These are phyloP conservation scores for Paramuricea clavata DNA, from an alignment of 92 coral and sea anemone genomes.

Conservation along the genomic window DNA sequence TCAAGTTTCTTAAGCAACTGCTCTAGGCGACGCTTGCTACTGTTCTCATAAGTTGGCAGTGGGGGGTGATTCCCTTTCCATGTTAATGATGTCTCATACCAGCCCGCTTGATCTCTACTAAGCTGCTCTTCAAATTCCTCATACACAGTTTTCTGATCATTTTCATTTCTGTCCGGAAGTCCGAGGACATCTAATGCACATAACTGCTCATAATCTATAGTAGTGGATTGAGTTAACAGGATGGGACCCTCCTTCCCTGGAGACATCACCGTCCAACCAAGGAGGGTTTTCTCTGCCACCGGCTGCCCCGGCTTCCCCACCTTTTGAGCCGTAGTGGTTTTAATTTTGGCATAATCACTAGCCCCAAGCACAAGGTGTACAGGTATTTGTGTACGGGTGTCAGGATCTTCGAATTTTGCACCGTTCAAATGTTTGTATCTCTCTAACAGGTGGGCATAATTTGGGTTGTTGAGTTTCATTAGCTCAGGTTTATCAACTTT, in stretches of 20 bases:
- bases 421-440: constrained; percentile 60
- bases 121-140: constrained; percentile 75
- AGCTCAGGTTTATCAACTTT: constrained; percentile 50
- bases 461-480: constrained; percentile 41
- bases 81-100: constrained; percentile 71
- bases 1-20: constrained; percentile 33
- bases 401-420: constrained; percentile 48
- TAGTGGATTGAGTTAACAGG: constrained; percentile 65
- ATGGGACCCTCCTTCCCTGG: constrained; percentile 65
- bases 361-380: constrained; percentile 35
- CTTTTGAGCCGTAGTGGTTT: constrained; percentile 37
- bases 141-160: constrained; percentile 70
- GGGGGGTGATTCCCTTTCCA: constrained; percentile 72
- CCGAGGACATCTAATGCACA: constrained; percentile 70
- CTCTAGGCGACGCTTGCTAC: constrained; percentile 62
- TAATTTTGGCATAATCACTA: constrained; percentile 37
- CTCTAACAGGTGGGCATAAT: no score
- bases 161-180: constrained; percentile 61
- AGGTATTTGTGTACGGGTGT: constrained; percentile 20
- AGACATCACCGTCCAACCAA: constrained; percentile 63
- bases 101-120: constrained; percentile 67
- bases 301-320: constrained; percentile 35
- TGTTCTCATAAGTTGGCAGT: constrained; percentile 28
- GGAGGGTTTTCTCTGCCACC: constrained; percentile 51
- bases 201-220: constrained; percentile 66